These are phyloP conservation scores for Polyommatus icarus DNA, from an alignment of 2,888 invertebrate genomes.

Conservation along the genomic window DNA sequence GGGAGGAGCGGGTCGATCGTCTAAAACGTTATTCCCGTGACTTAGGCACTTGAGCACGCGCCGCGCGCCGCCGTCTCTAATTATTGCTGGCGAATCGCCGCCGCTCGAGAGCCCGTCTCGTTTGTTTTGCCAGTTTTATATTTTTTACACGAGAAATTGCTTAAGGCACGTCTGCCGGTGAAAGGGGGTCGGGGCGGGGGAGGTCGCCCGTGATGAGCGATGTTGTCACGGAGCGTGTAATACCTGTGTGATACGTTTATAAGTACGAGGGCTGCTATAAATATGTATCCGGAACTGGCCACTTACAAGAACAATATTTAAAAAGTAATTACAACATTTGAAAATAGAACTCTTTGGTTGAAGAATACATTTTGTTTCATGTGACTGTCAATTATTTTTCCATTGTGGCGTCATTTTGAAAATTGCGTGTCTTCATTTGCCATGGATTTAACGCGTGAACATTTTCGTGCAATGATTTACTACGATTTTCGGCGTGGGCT, in stretches of 20 bases:
- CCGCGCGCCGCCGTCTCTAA: slow-evolving; percentile 48
- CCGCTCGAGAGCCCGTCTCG: slow-evolving; percentile 41
- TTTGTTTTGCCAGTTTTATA: slow-evolving; percentile 42
- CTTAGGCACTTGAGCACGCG: slow-evolving; percentile 54
- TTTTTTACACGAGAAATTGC: slow-evolving; percentile 36
- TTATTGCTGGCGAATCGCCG: slow-evolving; percentile 48
- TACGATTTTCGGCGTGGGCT: too few relatives aligned
- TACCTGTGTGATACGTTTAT: background rate
- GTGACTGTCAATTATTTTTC: too few relatives aligned
- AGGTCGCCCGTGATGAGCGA: background rate
- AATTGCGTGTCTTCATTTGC: too few relatives aligned
- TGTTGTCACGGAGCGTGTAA: slow-evolving; percentile 2
- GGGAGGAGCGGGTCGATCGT: slow-evolving; percentile 33
- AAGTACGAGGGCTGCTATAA: too few relatives aligned
- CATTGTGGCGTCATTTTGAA: too few relatives aligned
- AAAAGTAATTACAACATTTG: too few relatives aligned
- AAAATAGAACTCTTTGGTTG: too few relatives aligned
- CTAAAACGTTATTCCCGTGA: slow-evolving; percentile 43
- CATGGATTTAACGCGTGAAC: too few relatives aligned
- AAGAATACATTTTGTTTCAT: too few relatives aligned
- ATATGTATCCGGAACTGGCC: too few relatives aligned
- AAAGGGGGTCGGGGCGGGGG: background rate
- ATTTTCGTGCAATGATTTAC: too few relatives aligned
- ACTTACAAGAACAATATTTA: too few relatives aligned
- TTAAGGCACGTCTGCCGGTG: slow-evolving; percentile 30